Evolutionary conservation across 2,113 vertebrate genomes (phyloP).

Genomic region (Dicerorhinus sumatrensis): DNA sequence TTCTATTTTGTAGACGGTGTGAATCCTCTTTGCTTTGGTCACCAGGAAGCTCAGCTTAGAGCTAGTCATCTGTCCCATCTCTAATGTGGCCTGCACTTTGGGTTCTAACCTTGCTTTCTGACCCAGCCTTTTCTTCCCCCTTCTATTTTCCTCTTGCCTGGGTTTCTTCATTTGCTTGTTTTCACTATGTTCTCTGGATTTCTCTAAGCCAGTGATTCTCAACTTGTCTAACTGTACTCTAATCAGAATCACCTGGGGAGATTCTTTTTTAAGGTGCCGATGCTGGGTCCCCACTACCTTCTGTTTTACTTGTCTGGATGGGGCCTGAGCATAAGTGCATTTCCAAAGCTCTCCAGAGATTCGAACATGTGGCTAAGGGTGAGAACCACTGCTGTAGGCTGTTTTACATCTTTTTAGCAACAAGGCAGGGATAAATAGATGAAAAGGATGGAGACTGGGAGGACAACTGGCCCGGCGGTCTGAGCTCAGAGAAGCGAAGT

Average conservation of each 20-base stretch:
- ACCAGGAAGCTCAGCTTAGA: constrained; percentile 8
- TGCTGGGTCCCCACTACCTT: background rate
- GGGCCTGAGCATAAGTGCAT: background rate
- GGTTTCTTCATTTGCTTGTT: background rate
- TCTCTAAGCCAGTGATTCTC: background rate
- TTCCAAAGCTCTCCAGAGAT: background rate
- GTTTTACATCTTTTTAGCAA: background rate
- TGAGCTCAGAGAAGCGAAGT: background rate
- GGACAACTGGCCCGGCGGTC: background rate
- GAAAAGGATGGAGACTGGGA: background rate
- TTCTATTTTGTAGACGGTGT: background rate
- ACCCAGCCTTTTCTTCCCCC: background rate
- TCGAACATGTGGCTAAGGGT: background rate
- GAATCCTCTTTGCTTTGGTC: background rate
- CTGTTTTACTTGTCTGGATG: background rate
- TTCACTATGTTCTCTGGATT: background rate
- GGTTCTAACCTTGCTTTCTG: background rate
- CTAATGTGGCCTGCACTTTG: background rate
- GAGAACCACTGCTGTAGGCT: background rate
- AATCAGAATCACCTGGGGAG: background rate
- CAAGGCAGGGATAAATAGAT: background rate
- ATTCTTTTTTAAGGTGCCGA: background rate
- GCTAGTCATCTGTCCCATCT: background rate
- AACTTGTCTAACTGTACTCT: background rate
- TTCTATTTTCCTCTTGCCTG: background rate